phyloP scores from a whole-genome alignment of 92 coral and sea anemone species.

The Epizoanthus scotinus region DNA sequence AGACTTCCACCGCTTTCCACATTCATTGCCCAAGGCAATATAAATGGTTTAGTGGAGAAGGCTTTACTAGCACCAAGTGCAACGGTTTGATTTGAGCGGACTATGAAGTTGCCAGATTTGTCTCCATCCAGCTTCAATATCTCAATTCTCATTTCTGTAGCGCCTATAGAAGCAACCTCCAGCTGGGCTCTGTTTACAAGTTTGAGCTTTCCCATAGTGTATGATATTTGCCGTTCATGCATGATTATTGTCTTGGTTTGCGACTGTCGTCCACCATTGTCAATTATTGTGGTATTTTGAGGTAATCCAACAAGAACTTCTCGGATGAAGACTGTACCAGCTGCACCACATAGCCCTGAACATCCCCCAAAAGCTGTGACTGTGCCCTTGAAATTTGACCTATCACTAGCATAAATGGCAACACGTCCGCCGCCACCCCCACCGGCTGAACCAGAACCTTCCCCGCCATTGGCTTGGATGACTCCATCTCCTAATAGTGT shows the following conservation, averaged over 20 bases:
- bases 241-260: conserved; percentile 60
- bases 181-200: conserved; percentile 50
- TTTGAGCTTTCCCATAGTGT: conserved; percentile 53
- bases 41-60: conserved; percentile 47
- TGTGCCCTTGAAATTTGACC: conserved; percentile 43
- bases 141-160: conserved; percentile 47
- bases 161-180: conserved; percentile 49
- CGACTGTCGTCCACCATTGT: conserved; percentile 54
- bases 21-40: conserved; percentile 68
- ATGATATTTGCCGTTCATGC: conserved; percentile 55
- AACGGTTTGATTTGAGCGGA: conserved; percentile 53
- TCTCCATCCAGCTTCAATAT: conserved; percentile 63
- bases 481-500: conserved; percentile 53
- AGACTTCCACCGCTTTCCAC: conserved; percentile 55
- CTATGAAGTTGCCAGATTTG: conserved; percentile 56
- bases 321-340: conserved; percentile 65
- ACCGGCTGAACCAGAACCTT: conserved; percentile 35
- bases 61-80: conserved; percentile 59
- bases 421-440: conserved; percentile 74
- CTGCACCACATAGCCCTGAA: conserved; percentile 59
- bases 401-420: conserved; percentile 53
- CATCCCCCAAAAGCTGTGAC: conserved; percentile 66
- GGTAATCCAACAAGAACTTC: conserved; percentile 58
- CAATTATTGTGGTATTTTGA: conserved; percentile 58
- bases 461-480: conserved; percentile 60